phyloP scores from a whole-genome alignment of 2,888 invertebrate species.

The Orgyia antiqua region DNA sequence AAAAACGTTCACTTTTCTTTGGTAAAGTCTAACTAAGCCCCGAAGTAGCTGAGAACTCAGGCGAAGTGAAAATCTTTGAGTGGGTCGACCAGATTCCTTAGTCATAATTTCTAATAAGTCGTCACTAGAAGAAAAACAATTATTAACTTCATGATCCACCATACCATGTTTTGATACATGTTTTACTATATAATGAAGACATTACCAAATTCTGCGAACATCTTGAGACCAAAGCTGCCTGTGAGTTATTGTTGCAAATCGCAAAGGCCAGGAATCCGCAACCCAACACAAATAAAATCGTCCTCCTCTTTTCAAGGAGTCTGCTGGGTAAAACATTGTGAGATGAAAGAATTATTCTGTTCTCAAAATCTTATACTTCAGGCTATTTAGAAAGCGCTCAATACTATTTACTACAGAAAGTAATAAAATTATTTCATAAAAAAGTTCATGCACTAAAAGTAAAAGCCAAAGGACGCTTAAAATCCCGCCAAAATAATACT shows the following conservation, averaged over 20 bases:
- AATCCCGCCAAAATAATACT: constrained; percentile 28
- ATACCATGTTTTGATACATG: too few relatives aligned
- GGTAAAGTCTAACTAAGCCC: constrained; percentile 57
- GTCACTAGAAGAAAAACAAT: constrained; percentile 43
- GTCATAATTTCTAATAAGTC: constrained; percentile 53
- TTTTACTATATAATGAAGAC: too few relatives aligned
- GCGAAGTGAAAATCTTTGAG: constrained; percentile 58
- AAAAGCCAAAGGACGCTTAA: constrained; percentile 17
- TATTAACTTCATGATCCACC: too few relatives aligned
- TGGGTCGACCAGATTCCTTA: constrained; percentile 57
- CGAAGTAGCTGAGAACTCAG: constrained; percentile 62
- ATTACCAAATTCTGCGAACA: constrained; percentile 58
- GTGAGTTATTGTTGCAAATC: constrained; percentile 55
- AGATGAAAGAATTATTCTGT: background rate
- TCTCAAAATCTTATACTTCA: too few relatives aligned
- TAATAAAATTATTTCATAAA: background rate
- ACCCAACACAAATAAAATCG: constrained; percentile 68
- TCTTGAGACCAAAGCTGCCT: constrained; percentile 62
- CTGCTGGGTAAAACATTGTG: constrained; percentile 63
- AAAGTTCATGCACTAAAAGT: background rate
- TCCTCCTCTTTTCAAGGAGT: constrained; percentile 57
- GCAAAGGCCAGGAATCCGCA: constrained; percentile 65
- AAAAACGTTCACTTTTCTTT: constrained; percentile 49
- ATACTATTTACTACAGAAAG: background rate
- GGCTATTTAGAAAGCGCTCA: background rate